A percentile compares a stretch with the other conserved stretches of the same genome.
Conservation (phyloP, 1,140 invertebrate genomes). For the Pseudomyrmex dendroicus region DNA sequence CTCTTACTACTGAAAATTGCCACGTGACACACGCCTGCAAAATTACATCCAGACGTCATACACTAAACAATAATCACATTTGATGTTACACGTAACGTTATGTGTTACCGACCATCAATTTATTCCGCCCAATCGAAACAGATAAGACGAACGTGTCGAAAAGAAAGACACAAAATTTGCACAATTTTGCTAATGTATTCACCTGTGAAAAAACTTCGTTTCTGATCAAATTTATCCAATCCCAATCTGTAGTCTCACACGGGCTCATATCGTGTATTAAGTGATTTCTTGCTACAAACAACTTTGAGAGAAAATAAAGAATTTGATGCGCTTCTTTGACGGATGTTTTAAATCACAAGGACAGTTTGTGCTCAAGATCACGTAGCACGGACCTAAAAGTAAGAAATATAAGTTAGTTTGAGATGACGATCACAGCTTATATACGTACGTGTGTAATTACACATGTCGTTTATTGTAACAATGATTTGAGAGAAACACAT, state of each 20-base stretch:
- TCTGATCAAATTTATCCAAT: too few relatives aligned
- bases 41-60: background rate
- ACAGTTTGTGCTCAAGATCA: slow-evolving; percentile 44
- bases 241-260: too few relatives aligned
- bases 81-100: background rate
- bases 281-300: too few relatives aligned
- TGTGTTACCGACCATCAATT: too few relatives aligned
- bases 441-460: background rate
- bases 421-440: background rate
- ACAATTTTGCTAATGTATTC: too few relatives aligned
- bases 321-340: background rate
- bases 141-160: too few relatives aligned
- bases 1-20: slow-evolving; percentile 85
- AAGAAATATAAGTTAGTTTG: slow-evolving; percentile 52
- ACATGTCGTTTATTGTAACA: background rate
- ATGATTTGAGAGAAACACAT: background rate
- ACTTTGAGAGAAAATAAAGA: too few relatives aligned
- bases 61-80: background rate
- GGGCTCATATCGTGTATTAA: too few relatives aligned
- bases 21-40: slow-evolving; percentile 79
- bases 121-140: too few relatives aligned
- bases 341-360: background rate
- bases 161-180: too few relatives aligned
- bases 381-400: too few relatives aligned
- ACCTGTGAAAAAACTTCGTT: too few relatives aligned